A percentile compares a stretch with the other conserved stretches of the same genome.
Conservation (phyloP, 2,888 invertebrate species). For the Hirtodrosophila histrioides region DNA sequence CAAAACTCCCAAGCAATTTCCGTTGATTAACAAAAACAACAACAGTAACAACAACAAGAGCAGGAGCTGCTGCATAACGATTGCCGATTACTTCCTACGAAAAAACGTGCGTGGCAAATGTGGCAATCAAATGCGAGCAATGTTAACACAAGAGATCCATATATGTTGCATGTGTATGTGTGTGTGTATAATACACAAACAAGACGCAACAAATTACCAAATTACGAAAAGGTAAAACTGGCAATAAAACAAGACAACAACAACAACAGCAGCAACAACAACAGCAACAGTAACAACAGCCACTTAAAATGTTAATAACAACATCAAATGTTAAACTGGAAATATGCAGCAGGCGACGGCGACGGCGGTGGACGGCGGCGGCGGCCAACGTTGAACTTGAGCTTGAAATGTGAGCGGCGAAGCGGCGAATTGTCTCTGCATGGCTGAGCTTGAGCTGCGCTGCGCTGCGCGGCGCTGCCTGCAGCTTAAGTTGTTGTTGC, state of each 20-base stretch:
- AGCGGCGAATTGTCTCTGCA: conserved; percentile 34
- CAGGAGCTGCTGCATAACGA: conserved; percentile 47
- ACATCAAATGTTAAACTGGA: conserved; percentile 68
- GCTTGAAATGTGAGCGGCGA: conserved; percentile 66
- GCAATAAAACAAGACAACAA: conserved; percentile 38
- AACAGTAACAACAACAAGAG: conserved; percentile 22
- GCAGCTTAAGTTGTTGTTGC: conserved; percentile 9
- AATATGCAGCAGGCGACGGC: conserved; percentile 51
- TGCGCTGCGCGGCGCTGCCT: conserved; percentile 19
- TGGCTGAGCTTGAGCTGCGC: conserved; percentile 33
- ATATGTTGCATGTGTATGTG: conserved; percentile 13
- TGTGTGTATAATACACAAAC: conserved; percentile 9
- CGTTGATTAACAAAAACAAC: conserved; percentile 52
- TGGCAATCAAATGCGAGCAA: conserved; percentile 71
- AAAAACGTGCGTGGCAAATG: conserved; percentile 60
- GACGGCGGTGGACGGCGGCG: too few relatives aligned
- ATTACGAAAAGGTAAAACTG: conserved; percentile 54
- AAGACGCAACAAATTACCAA: conserved; percentile 59
- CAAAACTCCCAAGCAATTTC: conserved; percentile 61
- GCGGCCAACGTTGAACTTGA: conserved; percentile 69
- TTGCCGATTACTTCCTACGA: conserved; percentile 67
- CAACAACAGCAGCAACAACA: conserved; percentile 24
- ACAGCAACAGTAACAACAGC: conserved; percentile 18
- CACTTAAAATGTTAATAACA: conserved; percentile 74
- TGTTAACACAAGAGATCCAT: conserved; percentile 48